Base-by-base conservation (phyloP, 1,140 invertebrate genomes). In the Trachelipus rathkii region DNA sequence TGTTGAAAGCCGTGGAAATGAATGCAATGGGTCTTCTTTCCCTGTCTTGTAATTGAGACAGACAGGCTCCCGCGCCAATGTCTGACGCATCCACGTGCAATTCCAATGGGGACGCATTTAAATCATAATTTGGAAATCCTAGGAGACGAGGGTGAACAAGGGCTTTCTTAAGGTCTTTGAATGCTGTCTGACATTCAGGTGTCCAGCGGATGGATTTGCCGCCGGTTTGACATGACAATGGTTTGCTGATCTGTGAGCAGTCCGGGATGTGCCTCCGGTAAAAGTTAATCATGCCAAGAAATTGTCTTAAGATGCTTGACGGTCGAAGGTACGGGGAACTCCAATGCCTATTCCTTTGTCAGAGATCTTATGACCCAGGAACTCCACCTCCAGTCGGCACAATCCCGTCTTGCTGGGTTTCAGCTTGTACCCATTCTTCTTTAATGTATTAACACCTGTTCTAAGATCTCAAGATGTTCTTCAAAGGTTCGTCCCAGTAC, bases 281-380 rank as follows among this genome's bases (percentile, higher is more conserved):
- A 43, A 71, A 71, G 10, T 71, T 71, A 3, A 71, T 10, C 11
- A 71, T 15, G 23, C 69, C 69, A 15, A 71, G 44, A 71, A 71
- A 71, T 23, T 71, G 69, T 1, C 68, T 33, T 0, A 13, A 71
- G 21, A 33, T 71, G 11, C 8, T 23, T 23, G 4, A 71, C 69
- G 10, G 13, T 71, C 0, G 13, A 0, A 3, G 69, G 10, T 4
- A 24, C 43, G 0, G 4, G 10, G 4, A 5, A 71, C 43, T 23
- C 23, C 21, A 43, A 10, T 21, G 23, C 3, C 69, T 3, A 71
- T 71, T 11, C 69, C 69, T 4, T 71, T 43, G 23, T 43, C 33
- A 33, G 0, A 71, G 1, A 24, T 15, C 3, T 11, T 0, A 71
- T 71, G 69, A 1, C 69, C 69, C 8, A 71, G 10, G 10, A 71